Base-by-base conservation (phyloP, 2,888 invertebrate genomes). In the Mycogona germanica region DNA sequence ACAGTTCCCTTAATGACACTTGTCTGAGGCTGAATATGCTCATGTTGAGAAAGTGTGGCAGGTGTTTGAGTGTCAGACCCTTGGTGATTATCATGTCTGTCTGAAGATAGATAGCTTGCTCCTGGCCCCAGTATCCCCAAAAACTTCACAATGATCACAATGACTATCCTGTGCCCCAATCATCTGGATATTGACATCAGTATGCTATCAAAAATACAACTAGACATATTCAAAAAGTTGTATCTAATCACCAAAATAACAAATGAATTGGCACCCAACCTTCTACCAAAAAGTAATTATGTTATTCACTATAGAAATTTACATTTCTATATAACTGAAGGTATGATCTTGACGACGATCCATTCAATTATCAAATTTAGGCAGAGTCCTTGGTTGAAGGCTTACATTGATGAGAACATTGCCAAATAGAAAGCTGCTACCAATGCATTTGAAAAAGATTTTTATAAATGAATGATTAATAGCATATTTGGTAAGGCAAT, bases 231-330 rank as follows among this genome's bases (percentile, higher is more conserved):
- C 7, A 40, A 6, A 3, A 21, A 40, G 23, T 2, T 40, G 5
- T 40, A 40, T 2, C 14, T 3, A 7, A 3, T 21, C 12, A 7
- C 6, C 7, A 12, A 4, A 6, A 40, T 6, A 7, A 7, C 2
- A 40, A 9, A 14, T 17, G 23, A 40, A 40, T 21, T 40, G 19
- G 23, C 40, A 7, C 6, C 6, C 19, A 40, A 40, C 23, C 23
- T 12, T 1, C 14, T 40, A 41, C 29, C 12, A 2, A 56, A 50
- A 40, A 42, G 19, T 9, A 46, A 53, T n/a, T 59, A 59, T 35
- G 28, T 55, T 45, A 29, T 57, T 14, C 59, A 59, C 35, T 50
- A 45, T 44, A 14, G 52, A 25, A 46, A 32, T 38, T 23, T 59
- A 2, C 49, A 59, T 23, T 38, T 26, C 12, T 59, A 58, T 47